These are phyloP conservation scores for Orchestia grillus DNA, from an alignment of 1,140 invertebrate genomes.

Conservation along the genomic window DNA sequence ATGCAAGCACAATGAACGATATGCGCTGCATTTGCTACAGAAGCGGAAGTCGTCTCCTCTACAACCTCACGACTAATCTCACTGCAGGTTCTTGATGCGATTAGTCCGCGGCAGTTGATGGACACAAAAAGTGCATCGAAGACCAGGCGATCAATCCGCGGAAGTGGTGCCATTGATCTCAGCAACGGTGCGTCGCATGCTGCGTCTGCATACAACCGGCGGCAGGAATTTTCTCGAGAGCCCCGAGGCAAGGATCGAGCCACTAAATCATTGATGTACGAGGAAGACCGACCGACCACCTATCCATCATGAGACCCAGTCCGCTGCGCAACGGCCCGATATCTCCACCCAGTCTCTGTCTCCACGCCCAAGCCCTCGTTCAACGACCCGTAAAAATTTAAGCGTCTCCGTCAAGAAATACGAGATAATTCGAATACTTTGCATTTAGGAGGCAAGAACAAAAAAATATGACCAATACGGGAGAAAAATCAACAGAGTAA, in stretches of 20 bases:
- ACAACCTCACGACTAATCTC: background rate
- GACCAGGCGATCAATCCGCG: background rate
- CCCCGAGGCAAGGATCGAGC: background rate
- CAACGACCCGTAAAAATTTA: background rate
- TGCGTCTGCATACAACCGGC: background rate
- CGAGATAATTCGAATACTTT: background rate
- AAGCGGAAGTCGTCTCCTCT: background rate
- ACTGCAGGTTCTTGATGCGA: background rate
- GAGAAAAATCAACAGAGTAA: background rate
- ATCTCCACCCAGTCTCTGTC: background rate
- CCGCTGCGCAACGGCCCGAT: background rate
- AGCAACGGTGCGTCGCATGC: background rate
- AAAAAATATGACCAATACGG: background rate
- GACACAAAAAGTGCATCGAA: background rate
- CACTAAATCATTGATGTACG: background rate
- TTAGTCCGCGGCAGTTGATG: background rate
- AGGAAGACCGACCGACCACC: background rate
- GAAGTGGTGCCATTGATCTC: slow-evolving; percentile 15
- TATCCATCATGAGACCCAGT: background rate
- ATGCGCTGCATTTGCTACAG: background rate
- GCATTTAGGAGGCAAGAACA: background rate
- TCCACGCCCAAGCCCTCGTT: background rate
- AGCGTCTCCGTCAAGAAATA: background rate
- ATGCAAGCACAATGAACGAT: background rate
- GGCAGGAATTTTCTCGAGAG: background rate